A percentile compares a stretch with the other conserved stretches of the same genome.
phyloP scores from a whole-genome alignment of 1,140 invertebrate genomes.

The Fopius arisanus region DNA sequence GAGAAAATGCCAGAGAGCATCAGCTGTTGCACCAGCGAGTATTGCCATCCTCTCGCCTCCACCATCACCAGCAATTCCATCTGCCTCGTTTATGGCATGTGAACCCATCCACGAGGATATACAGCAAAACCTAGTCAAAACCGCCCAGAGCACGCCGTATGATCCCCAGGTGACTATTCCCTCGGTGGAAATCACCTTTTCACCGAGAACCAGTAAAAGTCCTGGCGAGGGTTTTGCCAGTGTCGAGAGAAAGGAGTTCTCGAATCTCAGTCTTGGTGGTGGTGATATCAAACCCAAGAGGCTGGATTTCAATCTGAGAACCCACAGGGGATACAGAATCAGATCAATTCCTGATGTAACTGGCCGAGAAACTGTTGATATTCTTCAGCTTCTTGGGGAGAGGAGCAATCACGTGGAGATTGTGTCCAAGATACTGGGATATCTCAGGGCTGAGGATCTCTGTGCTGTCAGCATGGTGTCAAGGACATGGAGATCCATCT shows the following conservation, averaged over 20 bases:
- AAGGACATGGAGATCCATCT: conserved; percentile 53
- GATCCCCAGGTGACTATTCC: not conserved
- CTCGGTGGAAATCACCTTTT: conserved; percentile 25
- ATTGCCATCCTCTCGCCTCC: conserved; percentile 39
- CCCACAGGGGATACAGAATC: conserved; percentile 23
- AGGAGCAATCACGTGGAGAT: conserved; percentile 55
- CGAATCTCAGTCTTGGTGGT: conserved; percentile 35
- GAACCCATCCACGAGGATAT: conserved; percentile 43
- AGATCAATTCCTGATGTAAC: conserved; percentile 45
- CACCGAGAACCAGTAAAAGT: conserved; percentile 45
- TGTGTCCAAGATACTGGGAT: conserved; percentile 52
- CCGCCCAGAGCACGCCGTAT: conserved; percentile 44
- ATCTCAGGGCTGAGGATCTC: conserved; percentile 50
- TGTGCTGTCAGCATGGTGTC: conserved; percentile 58
- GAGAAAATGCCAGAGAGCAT: conserved; percentile 28
- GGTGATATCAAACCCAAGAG: conserved; percentile 52
- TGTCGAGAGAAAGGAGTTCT: conserved; percentile 38
- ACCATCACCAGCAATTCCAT: conserved; percentile 45
- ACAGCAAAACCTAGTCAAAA: conserved; percentile 43
- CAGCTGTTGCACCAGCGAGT: conserved; percentile 41
- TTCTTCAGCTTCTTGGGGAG: conserved; percentile 51
- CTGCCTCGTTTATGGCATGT: conserved; percentile 40
- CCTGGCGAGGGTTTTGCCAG: conserved; percentile 22
- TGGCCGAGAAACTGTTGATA: conserved; percentile 48
- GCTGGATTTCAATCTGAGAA: conserved; percentile 48